Base-by-base conservation (phyloP, 2,797 vertebrate species). In the Platalea minor region DNA sequence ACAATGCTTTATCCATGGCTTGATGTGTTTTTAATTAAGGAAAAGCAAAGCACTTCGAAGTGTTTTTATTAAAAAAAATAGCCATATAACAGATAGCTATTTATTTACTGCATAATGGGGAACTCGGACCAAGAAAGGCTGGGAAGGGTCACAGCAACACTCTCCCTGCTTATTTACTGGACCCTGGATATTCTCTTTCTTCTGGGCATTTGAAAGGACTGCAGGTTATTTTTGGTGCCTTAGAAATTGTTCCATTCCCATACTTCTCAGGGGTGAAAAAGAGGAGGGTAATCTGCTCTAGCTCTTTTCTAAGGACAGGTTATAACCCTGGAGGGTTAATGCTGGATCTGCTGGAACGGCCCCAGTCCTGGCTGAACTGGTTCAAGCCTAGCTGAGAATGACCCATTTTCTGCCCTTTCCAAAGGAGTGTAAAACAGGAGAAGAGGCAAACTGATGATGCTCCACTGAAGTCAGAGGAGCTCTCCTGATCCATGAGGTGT, bases 21-120 rank as follows among this genome's bases (percentile, higher is more conserved):
- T 97, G 97, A 97, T 97, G 96, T 96, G 93, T 86, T 97, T 97
- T 97, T 97, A 97, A 98, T 97, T 97, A 97, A 96, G 78, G 93
- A 75, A 95, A 97, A 91, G 85, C 75, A 96, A 96, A 97, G 88
- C 81, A 81, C 68, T 94, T 94, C 10, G 3, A 92, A 96, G 76
- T 85, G 85, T 65, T 96, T 95, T 96, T 91, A 93, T 96, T 92
- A 24, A 11, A 41, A 92, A 60, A 92, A 88, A 48, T n/a, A 70
- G 45, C 81, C 53, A 26, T 91, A 85, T 59, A 95, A 84, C 48
- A 86, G 89, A 93, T 87, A 85, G 80, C 86, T 97, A 74, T 95
- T 96, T 97, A 93, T 97, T 96, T 89, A 89, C 81, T 86, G 59
- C 81, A 54, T 82, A 96, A 91, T 80, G 67, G 78, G 70, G n/a